Evolutionary conservation across 2,797 vertebrate genomes (phyloP).

Genomic region (Betta splendens): DNA sequence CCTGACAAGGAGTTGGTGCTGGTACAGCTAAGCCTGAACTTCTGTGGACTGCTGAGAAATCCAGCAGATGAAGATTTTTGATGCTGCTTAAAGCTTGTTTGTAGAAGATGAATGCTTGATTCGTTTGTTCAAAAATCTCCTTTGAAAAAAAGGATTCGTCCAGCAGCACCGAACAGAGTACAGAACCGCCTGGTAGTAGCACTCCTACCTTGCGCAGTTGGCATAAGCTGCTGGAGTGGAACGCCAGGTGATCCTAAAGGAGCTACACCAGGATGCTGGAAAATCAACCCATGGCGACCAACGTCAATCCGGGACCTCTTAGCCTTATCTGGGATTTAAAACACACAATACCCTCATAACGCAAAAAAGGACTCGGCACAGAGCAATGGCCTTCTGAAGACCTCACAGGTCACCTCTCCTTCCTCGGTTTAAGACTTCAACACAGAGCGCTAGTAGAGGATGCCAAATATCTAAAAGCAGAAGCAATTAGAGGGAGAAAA

Average conservation of each 20-base stretch:
- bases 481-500: constrained; percentile 84
- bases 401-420: constrained; percentile 80
- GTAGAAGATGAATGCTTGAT: constrained; percentile 67
- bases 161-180: constrained; percentile 83
- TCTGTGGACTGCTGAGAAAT: constrained; percentile 71
- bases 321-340: constrained; percentile 98
- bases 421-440: constrained; percentile 80
- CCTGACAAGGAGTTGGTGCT: constrained; percentile 64
- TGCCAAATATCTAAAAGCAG: constrained; percentile 86
- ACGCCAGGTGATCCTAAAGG: constrained; percentile 92
- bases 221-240: constrained; percentile 99
- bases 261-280: constrained; percentile 97
- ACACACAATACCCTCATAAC: constrained; percentile 90
- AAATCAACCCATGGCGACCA: constrained; percentile 99
- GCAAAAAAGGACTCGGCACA: constrained; percentile 82
- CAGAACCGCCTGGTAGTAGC: constrained; percentile 79
- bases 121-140: constrained; percentile 61
- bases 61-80: constrained; percentile 75
- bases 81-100: constrained; percentile 73
- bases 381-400: constrained; percentile 80
- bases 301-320: constrained; percentile 99
- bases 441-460: constrained; percentile 84
- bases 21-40: constrained; percentile 74
- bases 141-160: constrained; percentile 72
- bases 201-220: constrained; percentile 98